Conservation (phyloP, 2,888 invertebrate genomes). For the Serrognathus titanus region DNA sequence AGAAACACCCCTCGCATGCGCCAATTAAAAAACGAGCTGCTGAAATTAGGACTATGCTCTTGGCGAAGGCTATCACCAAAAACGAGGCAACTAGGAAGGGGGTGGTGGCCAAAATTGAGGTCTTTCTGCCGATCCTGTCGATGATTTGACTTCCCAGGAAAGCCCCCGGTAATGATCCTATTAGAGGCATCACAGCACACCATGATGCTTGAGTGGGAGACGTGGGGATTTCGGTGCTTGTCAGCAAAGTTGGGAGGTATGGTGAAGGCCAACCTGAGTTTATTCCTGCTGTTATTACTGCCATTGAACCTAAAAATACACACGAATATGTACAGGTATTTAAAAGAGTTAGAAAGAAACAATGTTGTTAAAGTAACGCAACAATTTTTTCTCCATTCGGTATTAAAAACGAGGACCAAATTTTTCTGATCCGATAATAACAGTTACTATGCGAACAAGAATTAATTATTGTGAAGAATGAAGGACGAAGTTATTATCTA, state of each 20-base stretch:
- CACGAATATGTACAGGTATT: background rate
- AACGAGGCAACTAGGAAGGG: slow-evolving; percentile 56
- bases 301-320: slow-evolving; percentile 34
- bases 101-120: slow-evolving; percentile 35
- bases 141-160: slow-evolving; percentile 60
- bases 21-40: slow-evolving; percentile 50
- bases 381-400: too few species aligned
- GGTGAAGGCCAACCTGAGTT: slow-evolving; percentile 59
- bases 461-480: too few species aligned
- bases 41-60: slow-evolving; percentile 56
- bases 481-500: too few species aligned
- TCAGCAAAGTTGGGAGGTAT: slow-evolving; percentile 52
- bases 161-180: slow-evolving; percentile 63
- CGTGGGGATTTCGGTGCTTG: slow-evolving; percentile 52
- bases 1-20: slow-evolving; percentile 50
- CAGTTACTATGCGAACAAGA: too few species aligned
- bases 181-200: slow-evolving; percentile 63
- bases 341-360: too few species aligned
- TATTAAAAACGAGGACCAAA: too few species aligned
- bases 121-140: slow-evolving; percentile 63
- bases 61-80: slow-evolving; percentile 58
- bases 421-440: too few species aligned
- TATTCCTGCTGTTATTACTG: slow-evolving; percentile 38
- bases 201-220: slow-evolving; percentile 55
- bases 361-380: too few species aligned